phyloP scores from a whole-genome alignment of 2,113 vertebrate species.

The Gymnobelideus leadbeateri region DNA sequence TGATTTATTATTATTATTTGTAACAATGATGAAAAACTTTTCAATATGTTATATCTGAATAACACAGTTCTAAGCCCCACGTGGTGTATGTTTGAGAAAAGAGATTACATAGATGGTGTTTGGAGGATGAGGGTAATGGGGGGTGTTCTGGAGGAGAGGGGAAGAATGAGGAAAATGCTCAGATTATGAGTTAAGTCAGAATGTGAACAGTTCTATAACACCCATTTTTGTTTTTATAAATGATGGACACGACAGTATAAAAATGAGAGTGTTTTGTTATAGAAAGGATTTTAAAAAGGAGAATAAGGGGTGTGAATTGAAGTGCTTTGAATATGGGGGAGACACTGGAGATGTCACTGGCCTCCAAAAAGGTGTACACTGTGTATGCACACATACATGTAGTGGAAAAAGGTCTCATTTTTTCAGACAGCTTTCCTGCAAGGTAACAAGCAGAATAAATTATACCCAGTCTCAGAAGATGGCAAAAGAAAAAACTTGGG shows the following conservation, averaged over 20 bases:
- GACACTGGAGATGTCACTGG: not conserved
- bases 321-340: not conserved
- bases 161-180: not conserved
- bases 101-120: not conserved
- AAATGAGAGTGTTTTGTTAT: not conserved
- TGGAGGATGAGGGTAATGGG: not conserved
- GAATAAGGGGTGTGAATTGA: not conserved
- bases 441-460: not conserved
- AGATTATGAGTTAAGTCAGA: not conserved
- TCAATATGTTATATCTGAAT: not conserved
- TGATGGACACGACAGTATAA: not conserved
- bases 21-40: not conserved
- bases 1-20: not conserved
- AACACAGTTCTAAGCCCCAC: not conserved
- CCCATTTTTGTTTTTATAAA: not conserved
- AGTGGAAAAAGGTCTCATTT: not conserved
- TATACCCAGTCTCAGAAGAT: not conserved
- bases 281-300: not conserved
- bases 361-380: not conserved
- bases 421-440: not conserved
- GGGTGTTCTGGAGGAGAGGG: not conserved
- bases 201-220: not conserved
- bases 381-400: not conserved
- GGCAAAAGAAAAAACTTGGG: not conserved
- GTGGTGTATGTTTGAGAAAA: not conserved